A percentile compares a stretch with the other conserved stretches of the same genome.
These are phyloP conservation scores for Drosophila insularis DNA, from an alignment of 1,140 invertebrate species.

Conservation along the genomic window DNA sequence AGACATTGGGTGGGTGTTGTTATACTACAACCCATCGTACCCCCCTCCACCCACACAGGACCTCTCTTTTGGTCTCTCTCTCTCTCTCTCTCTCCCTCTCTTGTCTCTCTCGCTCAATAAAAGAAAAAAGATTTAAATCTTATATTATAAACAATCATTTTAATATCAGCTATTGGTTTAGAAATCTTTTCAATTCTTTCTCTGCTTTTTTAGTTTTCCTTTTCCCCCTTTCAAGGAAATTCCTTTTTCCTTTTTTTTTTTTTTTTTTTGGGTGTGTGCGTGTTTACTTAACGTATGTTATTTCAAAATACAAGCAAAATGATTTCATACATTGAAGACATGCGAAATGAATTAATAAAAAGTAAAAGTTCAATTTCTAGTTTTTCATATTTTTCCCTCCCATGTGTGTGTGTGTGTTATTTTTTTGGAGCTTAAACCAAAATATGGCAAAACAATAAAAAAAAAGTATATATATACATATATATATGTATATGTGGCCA, in stretches of 20 bases:
- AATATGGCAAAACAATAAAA: constrained; percentile 11
- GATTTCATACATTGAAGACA: neutral
- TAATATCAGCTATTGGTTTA: neutral
- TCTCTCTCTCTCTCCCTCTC: neutral
- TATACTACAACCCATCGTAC: neutral
- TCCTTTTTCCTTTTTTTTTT: neutral
- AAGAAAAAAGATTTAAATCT: neutral
- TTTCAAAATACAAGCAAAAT: neutral
- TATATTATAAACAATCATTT: neutral
- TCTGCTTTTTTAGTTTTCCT: neutral
- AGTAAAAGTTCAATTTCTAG: neutral
- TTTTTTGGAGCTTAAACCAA: constrained; percentile 1
- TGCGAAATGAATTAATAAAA: neutral
- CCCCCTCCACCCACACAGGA: neutral
- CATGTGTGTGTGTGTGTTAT: neutral
- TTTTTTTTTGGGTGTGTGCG: constrained; percentile 2
- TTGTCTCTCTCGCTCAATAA: neutral
- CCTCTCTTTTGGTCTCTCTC: too few relatives aligned
- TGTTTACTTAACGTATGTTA: constrained; percentile 10
- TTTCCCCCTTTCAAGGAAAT: neutral
- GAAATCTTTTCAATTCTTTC: neutral
- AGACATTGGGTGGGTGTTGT: constrained; percentile 34
- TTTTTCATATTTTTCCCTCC: neutral
- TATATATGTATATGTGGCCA: neutral
- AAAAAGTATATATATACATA: neutral